phyloP scores from a whole-genome alignment of 2,113 vertebrate species.

The Montifringilla adamsi region DNA sequence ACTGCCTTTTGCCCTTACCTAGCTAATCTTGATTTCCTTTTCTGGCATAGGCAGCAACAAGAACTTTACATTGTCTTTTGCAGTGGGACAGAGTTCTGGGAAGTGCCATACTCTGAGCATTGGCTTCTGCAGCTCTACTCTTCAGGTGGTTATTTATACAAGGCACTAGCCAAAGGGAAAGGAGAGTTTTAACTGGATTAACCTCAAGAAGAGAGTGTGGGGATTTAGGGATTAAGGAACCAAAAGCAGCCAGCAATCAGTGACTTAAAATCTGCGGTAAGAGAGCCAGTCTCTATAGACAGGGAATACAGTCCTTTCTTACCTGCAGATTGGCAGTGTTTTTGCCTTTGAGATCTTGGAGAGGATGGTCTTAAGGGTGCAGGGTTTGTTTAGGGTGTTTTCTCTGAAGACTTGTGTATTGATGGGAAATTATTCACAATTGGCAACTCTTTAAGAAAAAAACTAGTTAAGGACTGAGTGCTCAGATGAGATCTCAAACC shows the following conservation, averaged over 20 bases:
- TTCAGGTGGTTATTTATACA: constrained; percentile 32
- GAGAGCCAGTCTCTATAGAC: not conserved
- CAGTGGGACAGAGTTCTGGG: not conserved
- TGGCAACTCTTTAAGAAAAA: not conserved
- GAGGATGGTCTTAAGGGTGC: not conserved
- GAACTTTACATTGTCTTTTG: not conserved
- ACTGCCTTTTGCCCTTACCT: constrained; percentile 15
- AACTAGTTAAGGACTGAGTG: not conserved
- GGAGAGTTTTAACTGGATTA: constrained; percentile 70
- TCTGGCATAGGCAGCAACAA: not conserved
- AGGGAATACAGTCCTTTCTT: not conserved
- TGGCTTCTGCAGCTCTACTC: not conserved
- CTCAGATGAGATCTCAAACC: not conserved
- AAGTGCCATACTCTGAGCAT: not conserved
- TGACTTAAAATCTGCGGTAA: constrained; percentile 1
- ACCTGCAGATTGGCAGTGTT: not conserved
- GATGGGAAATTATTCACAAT: not conserved
- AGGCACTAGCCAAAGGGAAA: not conserved
- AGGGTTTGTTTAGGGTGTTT: not conserved
- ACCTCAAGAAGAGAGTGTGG: constrained; percentile 44
- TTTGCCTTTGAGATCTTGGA: not conserved
- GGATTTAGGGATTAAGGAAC: constrained; percentile 65
- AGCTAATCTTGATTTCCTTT: constrained; percentile 16
- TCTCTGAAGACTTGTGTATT: not conserved
- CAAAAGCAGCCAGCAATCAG: constrained; percentile 38